Conservation (phyloP, 2,113 vertebrate genomes). For the Phyllostomus discolor region DNA sequence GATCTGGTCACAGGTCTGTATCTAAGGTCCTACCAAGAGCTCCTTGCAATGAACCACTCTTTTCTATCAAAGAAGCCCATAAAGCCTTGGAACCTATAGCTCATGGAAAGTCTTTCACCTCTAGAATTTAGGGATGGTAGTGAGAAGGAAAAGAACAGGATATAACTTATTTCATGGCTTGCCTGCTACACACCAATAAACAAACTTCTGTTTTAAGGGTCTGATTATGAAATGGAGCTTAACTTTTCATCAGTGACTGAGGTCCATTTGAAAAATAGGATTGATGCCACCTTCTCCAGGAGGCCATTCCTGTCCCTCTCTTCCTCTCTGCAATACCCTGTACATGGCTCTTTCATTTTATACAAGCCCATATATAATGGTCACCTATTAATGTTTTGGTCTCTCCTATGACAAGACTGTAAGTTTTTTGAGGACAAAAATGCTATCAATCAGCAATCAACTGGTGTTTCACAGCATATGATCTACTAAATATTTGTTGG, state of each 20-base stretch:
- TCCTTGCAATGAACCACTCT: neutral
- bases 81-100: neutral
- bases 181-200: neutral
- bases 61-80: neutral
- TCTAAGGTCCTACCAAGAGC: neutral
- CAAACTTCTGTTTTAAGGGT: neutral
- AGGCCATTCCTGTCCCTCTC: neutral
- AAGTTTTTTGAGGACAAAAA: neutral
- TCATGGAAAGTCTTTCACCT: neutral
- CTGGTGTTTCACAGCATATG: neutral
- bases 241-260: neutral
- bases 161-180: neutral
- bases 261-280: neutral
- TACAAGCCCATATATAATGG: neutral
- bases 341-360: neutral
- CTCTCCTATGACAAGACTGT: neutral
- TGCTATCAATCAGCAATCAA: neutral
- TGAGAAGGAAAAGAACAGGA: neutral
- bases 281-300: neutral
- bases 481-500: neutral
- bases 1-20: neutral
- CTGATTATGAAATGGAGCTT: neutral
- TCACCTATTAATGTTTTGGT: neutral
- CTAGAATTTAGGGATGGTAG: neutral
- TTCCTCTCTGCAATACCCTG: neutral